phyloP scores from a whole-genome alignment of 1,140 invertebrate genomes.

The Calycopis cecrops region DNA sequence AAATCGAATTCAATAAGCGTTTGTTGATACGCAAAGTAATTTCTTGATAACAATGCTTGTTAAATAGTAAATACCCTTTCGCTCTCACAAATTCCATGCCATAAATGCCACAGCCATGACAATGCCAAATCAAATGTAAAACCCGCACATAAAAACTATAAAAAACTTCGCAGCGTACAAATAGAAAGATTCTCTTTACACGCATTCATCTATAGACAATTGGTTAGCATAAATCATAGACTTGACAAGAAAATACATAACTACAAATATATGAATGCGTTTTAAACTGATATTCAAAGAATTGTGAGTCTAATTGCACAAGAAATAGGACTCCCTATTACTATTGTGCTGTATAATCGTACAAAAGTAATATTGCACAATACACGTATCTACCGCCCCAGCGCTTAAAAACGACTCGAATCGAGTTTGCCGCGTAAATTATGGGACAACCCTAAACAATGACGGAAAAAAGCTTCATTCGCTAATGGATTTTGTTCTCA shows the following conservation, averaged over 20 bases:
- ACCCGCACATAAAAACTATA: constrained; percentile 55
- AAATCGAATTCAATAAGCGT: too few relatives aligned
- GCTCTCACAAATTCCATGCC: constrained; percentile 46
- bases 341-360: not conserved
- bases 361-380: constrained; percentile 22
- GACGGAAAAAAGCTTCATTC: constrained; percentile 59
- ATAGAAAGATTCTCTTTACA: constrained; percentile 66
- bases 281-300: constrained; percentile 15
- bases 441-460: constrained; percentile 68
- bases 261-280: constrained; percentile 29
- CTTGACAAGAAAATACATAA: constrained; percentile 61
- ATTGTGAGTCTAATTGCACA: constrained; percentile 25
- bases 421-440: constrained; percentile 67
- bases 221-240: constrained; percentile 63
- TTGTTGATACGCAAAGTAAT: constrained; percentile 2
- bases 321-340: constrained; percentile 18
- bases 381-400: constrained; percentile 54
- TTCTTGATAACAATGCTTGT: constrained; percentile 16
- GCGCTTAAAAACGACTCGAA: constrained; percentile 59
- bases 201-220: constrained; percentile 67
- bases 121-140: constrained; percentile 66
- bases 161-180: constrained; percentile 45
- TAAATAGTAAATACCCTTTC: constrained; percentile 34
- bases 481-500: constrained; percentile 72
- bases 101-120: constrained; percentile 55